A percentile compares a stretch with the other conserved stretches of the same genome.
These are phyloP conservation scores for Girardinus metallicus DNA, from an alignment of 2,797 vertebrate genomes.

Conservation along the genomic window DNA sequence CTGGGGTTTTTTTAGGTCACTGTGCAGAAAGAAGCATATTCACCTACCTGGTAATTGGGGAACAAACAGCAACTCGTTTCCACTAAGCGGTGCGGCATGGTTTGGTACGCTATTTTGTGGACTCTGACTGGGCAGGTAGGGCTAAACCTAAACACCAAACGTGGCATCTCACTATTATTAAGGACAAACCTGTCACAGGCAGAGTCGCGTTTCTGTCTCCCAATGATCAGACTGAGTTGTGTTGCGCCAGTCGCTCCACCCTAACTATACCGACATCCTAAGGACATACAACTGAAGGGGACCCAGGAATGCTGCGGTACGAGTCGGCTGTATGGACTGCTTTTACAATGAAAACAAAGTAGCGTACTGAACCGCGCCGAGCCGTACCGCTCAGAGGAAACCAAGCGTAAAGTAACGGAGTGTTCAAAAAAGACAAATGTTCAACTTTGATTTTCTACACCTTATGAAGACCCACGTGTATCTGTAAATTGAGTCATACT, in stretches of 20 bases:
- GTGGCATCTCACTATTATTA: not conserved
- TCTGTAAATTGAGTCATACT: not conserved
- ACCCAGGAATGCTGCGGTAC: too few relatives aligned
- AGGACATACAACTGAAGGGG: too few relatives aligned
- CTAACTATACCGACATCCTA: not conserved
- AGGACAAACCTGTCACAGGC: not conserved
- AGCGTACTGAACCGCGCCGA: too few relatives aligned
- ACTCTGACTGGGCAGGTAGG: not conserved
- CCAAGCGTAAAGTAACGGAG: not conserved
- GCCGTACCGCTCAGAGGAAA: too few relatives aligned
- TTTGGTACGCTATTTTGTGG: not conserved
- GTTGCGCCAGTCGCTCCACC: not conserved
- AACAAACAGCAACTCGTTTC: not conserved
- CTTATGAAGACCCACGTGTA: not conserved
- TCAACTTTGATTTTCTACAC: not conserved
- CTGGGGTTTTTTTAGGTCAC: not conserved
- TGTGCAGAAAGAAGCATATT: not conserved
- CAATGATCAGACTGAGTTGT: not conserved
- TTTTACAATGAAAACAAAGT: too few relatives aligned
- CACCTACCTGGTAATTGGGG: not conserved
- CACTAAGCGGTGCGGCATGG: not conserved
- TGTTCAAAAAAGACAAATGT: not conserved
- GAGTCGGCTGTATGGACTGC: too few relatives aligned
- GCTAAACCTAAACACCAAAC: not conserved
- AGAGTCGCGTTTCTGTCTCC: not conserved